phyloP scores from a whole-genome alignment of 2,888 invertebrate species.

The Hypomecis atomaria region DNA sequence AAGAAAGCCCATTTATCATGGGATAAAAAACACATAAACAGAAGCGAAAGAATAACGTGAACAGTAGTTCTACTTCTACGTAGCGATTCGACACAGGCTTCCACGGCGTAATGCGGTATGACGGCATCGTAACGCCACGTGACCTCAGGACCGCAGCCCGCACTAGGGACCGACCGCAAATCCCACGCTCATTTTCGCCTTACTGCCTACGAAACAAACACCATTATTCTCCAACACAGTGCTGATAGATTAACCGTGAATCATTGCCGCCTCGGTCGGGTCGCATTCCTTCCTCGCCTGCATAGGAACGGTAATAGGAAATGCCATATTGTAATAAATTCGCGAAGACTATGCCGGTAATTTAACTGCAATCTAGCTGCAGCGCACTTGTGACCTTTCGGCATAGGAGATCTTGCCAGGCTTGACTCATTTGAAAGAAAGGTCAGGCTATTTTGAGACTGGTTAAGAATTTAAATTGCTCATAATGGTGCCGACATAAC shows the following conservation, averaged over 20 bases:
- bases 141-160: conserved; percentile 61
- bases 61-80: conserved; percentile 36
- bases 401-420: conserved; percentile 31
- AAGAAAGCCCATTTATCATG: conserved; percentile 26
- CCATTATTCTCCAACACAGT: conserved; percentile 35
- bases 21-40: conserved; percentile 33
- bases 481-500: conserved; percentile 2
- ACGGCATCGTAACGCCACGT: conserved; percentile 68
- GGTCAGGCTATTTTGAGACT: conserved; percentile 16
- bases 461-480: conserved; percentile 15
- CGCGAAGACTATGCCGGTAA: conserved; percentile 60
- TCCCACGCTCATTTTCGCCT: conserved; percentile 33
- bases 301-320: conserved; percentile 79
- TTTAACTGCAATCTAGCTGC: conserved; percentile 51
- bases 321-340: conserved; percentile 73
- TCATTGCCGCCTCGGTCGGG: conserved; percentile 58
- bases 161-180: conserved; percentile 41
- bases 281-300: conserved; percentile 69
- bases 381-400: conserved; percentile 48
- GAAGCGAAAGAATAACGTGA: conserved; percentile 35
- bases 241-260: conserved; percentile 54
- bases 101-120: conserved; percentile 60
- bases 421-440: conserved; percentile 25
- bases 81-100: conserved; percentile 32
- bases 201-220: conserved; percentile 30